Base-by-base conservation (phyloP, 2,113 vertebrate species). In the Serilophus lunatus region DNA sequence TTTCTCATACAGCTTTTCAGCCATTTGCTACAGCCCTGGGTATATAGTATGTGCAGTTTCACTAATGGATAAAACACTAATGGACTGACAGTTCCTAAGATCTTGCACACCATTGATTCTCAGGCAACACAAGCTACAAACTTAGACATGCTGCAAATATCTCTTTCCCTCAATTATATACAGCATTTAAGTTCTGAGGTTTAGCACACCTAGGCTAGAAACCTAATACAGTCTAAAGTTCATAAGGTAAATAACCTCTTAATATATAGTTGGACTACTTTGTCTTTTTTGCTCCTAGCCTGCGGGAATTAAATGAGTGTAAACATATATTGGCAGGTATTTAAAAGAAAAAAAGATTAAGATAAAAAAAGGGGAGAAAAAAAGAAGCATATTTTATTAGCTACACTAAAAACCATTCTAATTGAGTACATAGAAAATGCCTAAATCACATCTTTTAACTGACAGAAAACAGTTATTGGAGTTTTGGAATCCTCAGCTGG, bases 291-390 rank as follows among this genome's bases (percentile, higher is more conserved):
- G 51, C 49, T 82, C 22, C 68, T 54, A 79, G n/a, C 44, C 47
- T 61, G 33, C 61, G n/a, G 44, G 69, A 91, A 91, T 53, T 19
- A 94, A 88, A 76, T 31, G 28, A 51, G 54, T 7, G 8, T n/a
- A 79, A 91, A 89, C 15, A 65, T 35, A 25, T 13, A 91, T 11
- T 42, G 25, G 24, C 22, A 90, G 49, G 28, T 74, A 35, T 44
- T 75, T 2, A 10, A 50, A 65, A 60, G 53, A 45, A 63, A 12
- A 24, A 20, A 20, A 18, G 7, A 8, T n/a, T n/a, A n/a, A 5
- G 3, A 9, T 16, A 38, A 18, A 40, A 31, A 25, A 8, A 3
- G 8, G 20, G 7, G 3, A 13, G 0, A 4, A 38, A 25, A 33
- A 79, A 49, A 18, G 4, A 3, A 49, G 33, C 11, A 1, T 29